phyloP scores from a whole-genome alignment of 2,797 vertebrate species.

The Danio choprae region DNA sequence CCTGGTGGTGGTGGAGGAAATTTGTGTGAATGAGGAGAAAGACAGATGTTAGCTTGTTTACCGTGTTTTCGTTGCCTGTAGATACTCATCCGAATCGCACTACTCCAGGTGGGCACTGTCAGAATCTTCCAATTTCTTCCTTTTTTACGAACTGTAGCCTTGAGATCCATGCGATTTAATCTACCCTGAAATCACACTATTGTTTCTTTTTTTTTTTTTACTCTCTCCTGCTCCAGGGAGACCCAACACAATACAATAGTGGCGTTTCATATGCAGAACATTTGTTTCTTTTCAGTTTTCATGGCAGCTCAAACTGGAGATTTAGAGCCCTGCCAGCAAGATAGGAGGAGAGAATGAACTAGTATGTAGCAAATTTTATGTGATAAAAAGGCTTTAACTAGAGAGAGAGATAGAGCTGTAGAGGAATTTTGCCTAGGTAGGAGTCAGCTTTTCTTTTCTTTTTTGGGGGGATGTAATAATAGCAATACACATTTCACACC shows the following conservation, averaged over 20 bases:
- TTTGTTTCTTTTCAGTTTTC: constrained; percentile 60
- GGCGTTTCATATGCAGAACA: constrained; percentile 50
- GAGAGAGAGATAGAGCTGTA: constrained; percentile 23
- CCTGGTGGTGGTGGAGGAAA: background rate
- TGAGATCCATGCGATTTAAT: constrained; percentile 53
- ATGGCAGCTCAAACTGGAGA: constrained; percentile 61
- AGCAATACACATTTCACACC: constrained; percentile 29
- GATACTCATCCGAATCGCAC: constrained; percentile 24
- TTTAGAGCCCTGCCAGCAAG: constrained; percentile 50
- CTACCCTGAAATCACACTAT: constrained; percentile 52
- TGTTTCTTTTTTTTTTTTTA: background rate
- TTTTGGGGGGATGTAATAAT: constrained; percentile 13
- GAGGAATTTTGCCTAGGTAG: constrained; percentile 29
- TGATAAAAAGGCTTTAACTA: constrained; percentile 61
- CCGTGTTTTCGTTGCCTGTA: constrained; percentile 32
- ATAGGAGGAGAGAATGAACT: constrained; percentile 53
- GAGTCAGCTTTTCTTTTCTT: background rate
- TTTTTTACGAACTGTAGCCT: constrained; percentile 41
- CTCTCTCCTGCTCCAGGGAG: constrained; percentile 31
- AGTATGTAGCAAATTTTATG: constrained; percentile 55
- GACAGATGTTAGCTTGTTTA: constrained; percentile 27
- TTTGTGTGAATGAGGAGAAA: constrained; percentile 20
- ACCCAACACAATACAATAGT: constrained; percentile 42
- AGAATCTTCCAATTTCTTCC: constrained; percentile 21
- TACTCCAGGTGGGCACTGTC: constrained; percentile 38